These are phyloP conservation scores for Eufriesea mexicana DNA, from an alignment of 1,140 invertebrate genomes.

Conservation along the genomic window DNA sequence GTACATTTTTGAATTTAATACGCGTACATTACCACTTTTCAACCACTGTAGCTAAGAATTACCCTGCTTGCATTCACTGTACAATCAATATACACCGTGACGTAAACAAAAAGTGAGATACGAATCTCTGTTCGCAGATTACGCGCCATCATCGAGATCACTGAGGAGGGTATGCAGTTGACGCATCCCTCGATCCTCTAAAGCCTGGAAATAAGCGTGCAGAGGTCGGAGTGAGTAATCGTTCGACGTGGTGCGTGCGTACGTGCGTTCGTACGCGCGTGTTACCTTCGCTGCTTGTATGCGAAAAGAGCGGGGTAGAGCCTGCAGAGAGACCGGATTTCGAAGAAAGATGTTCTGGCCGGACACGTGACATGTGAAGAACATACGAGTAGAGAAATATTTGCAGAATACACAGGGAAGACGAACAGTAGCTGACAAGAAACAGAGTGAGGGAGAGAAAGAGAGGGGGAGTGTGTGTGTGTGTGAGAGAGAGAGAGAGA, in stretches of 20 bases:
- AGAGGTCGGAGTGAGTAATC: conserved; percentile 25
- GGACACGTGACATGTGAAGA: conserved; percentile 14
- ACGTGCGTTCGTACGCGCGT: conserved; percentile 33
- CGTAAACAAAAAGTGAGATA: not conserved
- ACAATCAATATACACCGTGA: too few relatives aligned
- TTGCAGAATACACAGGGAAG: not conserved
- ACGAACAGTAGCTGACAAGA: not conserved
- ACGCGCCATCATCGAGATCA: conserved; percentile 74
- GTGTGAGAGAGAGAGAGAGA: not conserved
- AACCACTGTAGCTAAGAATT: too few relatives aligned
- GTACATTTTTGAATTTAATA: too few relatives aligned
- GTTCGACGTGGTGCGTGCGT: conserved; percentile 16
- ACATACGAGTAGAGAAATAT: conserved; percentile 6
- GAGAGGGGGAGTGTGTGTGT: conserved; percentile 17
- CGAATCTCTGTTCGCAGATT: conserved; percentile 68
- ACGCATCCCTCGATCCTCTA: conserved; percentile 73
- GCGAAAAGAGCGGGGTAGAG: not conserved
- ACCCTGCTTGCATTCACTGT: too few relatives aligned
- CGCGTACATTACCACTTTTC: too few relatives aligned
- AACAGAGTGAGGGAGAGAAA: not conserved
- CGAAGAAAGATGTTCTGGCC: conserved; percentile 18
- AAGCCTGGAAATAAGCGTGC: conserved; percentile 44
- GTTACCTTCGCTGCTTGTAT: conserved; percentile 1
- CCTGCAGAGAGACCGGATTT: conserved; percentile 20
- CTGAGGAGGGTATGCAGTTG: conserved; percentile 80